Percentiles rank a stretch among this genome's conserved stretches.
Conservation (phyloP, 1,140 invertebrate species). For the Papilio helenus region DNA sequence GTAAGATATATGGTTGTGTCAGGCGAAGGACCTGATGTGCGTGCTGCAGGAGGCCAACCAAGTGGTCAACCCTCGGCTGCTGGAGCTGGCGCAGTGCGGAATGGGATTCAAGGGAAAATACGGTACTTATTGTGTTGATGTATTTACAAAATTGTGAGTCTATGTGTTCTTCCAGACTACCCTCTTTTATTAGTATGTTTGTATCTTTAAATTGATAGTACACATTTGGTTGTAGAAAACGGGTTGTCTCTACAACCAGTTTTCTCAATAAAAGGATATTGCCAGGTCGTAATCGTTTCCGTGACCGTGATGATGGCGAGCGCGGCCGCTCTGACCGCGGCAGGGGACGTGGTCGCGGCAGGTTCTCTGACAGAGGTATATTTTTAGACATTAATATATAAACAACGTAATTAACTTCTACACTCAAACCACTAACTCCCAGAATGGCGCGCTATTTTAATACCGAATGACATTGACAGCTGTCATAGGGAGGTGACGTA, state of each 20-base stretch:
- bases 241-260: no score
- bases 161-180: no score
- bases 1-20: constrained; percentile 54
- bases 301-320: constrained; percentile 56
- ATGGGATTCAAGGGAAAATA: constrained; percentile 80
- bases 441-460: no score
- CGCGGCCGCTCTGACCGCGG: constrained; percentile 49
- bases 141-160: no score
- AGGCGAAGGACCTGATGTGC: constrained; percentile 95
- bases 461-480: no score
- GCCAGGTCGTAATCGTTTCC: constrained; percentile 62
- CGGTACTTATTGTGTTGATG: constrained; percentile 43
- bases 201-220: no score
- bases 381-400: no score
- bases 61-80: constrained; percentile 84
- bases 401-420: neutral
- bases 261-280: neutral
- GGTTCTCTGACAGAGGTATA: constrained; percentile 44
- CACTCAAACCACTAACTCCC: no score
- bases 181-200: no score
- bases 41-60: constrained; percentile 96
- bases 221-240: no score
- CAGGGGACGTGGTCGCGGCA: constrained; percentile 47
- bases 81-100: constrained; percentile 83
- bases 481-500: no score